A percentile compares a stretch with the other conserved stretches of the same genome.
phyloP scores from a whole-genome alignment of 2,113 vertebrate genomes.

The Chiloscyllium plagiosum region DNA sequence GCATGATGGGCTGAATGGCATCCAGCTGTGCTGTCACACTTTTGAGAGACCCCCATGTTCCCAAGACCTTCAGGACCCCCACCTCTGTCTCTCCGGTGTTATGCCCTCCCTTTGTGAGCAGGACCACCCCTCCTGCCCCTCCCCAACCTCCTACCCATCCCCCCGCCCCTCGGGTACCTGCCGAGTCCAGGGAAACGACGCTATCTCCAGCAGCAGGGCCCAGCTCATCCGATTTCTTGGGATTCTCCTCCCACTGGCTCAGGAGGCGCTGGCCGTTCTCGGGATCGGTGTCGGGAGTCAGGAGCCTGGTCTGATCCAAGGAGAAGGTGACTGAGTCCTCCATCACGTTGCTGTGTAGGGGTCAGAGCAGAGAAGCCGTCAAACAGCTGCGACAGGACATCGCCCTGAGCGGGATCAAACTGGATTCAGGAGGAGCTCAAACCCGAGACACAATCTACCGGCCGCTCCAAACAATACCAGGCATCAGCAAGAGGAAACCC shows the following conservation, averaged over 20 bases:
- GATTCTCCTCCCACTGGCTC: slow-evolving; percentile 46
- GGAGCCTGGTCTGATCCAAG: slow-evolving; percentile 57
- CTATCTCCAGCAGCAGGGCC: slow-evolving; percentile 44
- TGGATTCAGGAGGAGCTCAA: neutral
- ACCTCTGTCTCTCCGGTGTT: no score
- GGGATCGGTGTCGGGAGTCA: neutral
- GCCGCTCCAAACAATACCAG: no score
- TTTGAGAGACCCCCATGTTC: no score
- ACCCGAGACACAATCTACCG: no score
- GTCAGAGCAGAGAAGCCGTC: neutral
- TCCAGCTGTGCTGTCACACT: no score
- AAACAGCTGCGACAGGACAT: neutral
- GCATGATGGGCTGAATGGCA: no score
- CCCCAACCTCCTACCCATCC: no score
- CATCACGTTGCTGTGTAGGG: slow-evolving; percentile 61
- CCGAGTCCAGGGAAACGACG: slow-evolving; percentile 42
- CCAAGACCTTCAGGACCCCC: no score
- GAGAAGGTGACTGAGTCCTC: slow-evolving; percentile 69
- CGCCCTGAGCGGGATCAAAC: neutral
- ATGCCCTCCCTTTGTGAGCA: no score
- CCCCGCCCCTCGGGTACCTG: slow-evolving; percentile 8
- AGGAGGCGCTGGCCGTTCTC: slow-evolving; percentile 38
- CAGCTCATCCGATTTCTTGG: slow-evolving; percentile 49
- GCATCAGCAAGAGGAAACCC: no score
- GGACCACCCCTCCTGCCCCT: no score